A percentile compares a stretch with the other conserved stretches of the same genome.
phyloP scores from a whole-genome alignment of 2,888 invertebrate genomes.

The Cyclophora albipunctata region DNA sequence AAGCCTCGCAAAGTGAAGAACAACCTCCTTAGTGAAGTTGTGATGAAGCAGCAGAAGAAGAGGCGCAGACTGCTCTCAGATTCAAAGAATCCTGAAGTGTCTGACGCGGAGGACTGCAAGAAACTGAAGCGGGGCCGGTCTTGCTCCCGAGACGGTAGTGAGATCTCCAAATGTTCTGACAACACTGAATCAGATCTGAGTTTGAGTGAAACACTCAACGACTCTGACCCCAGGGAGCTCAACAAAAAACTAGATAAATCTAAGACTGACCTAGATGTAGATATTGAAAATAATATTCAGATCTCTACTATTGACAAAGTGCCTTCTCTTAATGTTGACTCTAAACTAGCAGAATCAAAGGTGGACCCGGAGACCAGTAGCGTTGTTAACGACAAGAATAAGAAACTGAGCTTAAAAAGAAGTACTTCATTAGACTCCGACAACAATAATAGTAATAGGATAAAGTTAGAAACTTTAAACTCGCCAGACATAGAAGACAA shows the following conservation, averaged over 20 bases:
- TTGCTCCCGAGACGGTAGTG: conserved; percentile 74
- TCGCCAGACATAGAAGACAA: conserved; percentile 75
- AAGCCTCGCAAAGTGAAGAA: conserved; percentile 78
- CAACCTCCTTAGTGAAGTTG: conserved; percentile 72
- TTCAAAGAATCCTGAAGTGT: conserved; percentile 56
- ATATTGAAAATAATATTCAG: conserved; percentile 73
- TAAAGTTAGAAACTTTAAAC: conserved; percentile 65
- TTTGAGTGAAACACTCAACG: conserved; percentile 71
- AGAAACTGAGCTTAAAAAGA: conserved; percentile 68
- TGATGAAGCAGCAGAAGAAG: conserved; percentile 73
- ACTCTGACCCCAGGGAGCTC: conserved; percentile 61
- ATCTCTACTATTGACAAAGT: conserved; percentile 72
- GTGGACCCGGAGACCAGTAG: conserved; percentile 50
- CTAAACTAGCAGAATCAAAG: conserved; percentile 58
- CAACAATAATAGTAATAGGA: conserved; percentile 74
- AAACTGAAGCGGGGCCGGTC: conserved; percentile 66
- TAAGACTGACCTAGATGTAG: conserved; percentile 75
- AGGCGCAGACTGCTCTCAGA: conserved; percentile 73
- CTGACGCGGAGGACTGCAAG: conserved; percentile 59
- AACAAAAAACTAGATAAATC: conserved; percentile 71
- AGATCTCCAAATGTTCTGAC: conserved; percentile 77
- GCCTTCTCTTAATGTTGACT: conserved; percentile 66
- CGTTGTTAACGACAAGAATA: conserved; percentile 52
- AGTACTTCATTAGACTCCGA: conserved; percentile 72
- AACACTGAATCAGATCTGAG: conserved; percentile 78